Evolutionary conservation across 1,140 invertebrate genomes (phyloP), one percentile per base, ranked within the genome.

Genomic region (Holcopasites calliopsidis): DNA sequence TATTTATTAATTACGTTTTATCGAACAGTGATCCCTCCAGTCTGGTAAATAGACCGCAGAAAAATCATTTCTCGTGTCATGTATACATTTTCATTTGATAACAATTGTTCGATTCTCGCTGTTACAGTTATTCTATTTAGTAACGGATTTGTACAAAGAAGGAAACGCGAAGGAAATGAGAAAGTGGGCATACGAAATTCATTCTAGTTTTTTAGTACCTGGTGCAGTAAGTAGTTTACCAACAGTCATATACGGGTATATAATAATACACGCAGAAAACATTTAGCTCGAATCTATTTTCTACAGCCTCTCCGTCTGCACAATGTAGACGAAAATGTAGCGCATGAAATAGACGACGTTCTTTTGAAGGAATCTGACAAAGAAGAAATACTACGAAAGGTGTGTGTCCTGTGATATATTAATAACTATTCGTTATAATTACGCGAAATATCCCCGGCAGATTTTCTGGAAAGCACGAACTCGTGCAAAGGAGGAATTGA

Each of bases 171-270:
- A 98, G 91, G 97, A 98, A 87, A 95, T 99, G 94, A 94, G 96
- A 68, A 97, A 98, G 90, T 99, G 98, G 98, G 98, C 98, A 35
- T 99, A 99, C 92, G 98, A 99, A 93, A 98, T 99, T 86, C 97
- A 98, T 92, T 99, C 98, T 66, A 98, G 96, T 86, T 99, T 99
- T 93, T 92, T 99, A 71, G 96, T 98, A 84, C 97, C 97, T 85
- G 95, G 95, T 86, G 97, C 97, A 81, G 96, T 93, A 88, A 92
- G 92, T 92, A 73, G 76, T 74, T 68, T 38, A 44, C 68, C 55
- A 52, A 50, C 44, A 47, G 44, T 18, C 16, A 47, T 18, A 11
- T 47, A 6, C 2, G 11, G 23, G 57, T 57, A 75, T 35, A 55
- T 13, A 3, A n/a, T 28, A 18, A 38, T 11, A 44, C 23, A 33